Conservation (phyloP, 2,797 vertebrate species). For the Chrysolophus pictus region DNA sequence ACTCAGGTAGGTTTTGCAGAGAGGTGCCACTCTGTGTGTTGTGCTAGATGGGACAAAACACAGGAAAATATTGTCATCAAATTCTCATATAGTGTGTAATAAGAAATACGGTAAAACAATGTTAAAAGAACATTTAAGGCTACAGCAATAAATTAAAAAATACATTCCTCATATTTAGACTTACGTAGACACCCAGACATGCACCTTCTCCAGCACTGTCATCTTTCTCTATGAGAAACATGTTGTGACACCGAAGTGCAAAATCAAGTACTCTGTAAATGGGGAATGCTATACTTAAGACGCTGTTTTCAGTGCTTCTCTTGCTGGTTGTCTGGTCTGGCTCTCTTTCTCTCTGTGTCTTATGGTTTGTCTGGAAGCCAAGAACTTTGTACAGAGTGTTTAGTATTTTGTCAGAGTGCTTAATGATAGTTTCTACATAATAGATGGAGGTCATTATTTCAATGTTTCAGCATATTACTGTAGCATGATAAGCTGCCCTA, state of each 20-base stretch:
- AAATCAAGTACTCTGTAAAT: neutral
- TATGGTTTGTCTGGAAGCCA: neutral
- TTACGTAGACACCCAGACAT: neutral
- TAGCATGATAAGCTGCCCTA: neutral
- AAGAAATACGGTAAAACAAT: neutral
- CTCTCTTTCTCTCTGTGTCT: neutral
- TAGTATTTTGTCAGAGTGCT: neutral
- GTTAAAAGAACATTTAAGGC: neutral
- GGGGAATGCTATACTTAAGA: neutral
- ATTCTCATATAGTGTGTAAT: neutral
- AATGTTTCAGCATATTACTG: neutral
- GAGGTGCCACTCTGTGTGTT: neutral
- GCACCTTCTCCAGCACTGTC: fast-evolving
- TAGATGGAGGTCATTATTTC: neutral
- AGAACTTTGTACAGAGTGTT: neutral
- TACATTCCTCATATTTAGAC: neutral
- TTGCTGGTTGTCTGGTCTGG: neutral
- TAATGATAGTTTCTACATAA: neutral
- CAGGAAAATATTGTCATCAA: neutral
- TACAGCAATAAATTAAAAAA: neutral
- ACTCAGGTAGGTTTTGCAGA: constrained; percentile 80
- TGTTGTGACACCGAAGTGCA: neutral
- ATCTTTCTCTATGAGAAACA: neutral
- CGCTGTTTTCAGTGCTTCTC: neutral
- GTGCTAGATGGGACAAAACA: neutral